A percentile compares a stretch with the other conserved stretches of the same genome.
phyloP scores from a whole-genome alignment of 2,113 vertebrate genomes.

The Coregonus clupeaformis region DNA sequence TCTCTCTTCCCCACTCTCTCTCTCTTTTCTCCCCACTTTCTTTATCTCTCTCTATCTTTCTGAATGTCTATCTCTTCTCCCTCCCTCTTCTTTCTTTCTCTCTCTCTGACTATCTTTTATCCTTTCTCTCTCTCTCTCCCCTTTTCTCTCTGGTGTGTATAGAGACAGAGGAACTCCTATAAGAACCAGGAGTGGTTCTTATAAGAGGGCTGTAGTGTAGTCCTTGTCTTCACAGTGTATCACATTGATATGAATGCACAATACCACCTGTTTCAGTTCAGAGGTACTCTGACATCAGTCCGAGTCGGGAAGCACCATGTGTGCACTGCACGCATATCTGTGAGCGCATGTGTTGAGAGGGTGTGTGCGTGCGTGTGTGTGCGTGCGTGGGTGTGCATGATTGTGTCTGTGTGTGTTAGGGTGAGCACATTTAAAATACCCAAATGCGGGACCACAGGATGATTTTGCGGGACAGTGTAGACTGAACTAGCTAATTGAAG shows the following conservation, averaged over 20 bases:
- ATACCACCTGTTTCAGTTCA: no score
- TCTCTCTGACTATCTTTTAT: background rate
- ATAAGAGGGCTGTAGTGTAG: no score
- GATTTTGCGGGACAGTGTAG: no score
- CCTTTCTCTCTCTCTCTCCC: slow-evolving; percentile 9
- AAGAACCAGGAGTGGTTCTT: no score
- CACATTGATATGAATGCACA: no score
- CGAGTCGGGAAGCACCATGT: background rate
- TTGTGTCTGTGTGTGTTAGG: background rate
- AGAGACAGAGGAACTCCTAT: background rate
- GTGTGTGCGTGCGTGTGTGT: background rate
- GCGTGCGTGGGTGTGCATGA: background rate
- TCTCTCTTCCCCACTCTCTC: background rate
- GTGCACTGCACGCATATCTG: background rate
- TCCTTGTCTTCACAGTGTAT: no score
- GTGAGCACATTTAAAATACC: no score
- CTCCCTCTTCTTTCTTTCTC: background rate
- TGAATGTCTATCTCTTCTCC: slow-evolving; percentile 4
- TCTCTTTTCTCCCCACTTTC: no score
- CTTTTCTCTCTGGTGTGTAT: slow-evolving; percentile 24
- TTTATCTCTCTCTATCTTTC: slow-evolving; percentile 34
- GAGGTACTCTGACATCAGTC: no score
- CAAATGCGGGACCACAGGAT: no score
- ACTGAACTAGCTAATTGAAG: no score
- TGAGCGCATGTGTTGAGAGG: background rate